A percentile compares a stretch with the other conserved stretches of the same genome.
Evolutionary conservation across 2,113 vertebrate genomes (phyloP).

Genomic region (Philantomba maxwellii): DNA sequence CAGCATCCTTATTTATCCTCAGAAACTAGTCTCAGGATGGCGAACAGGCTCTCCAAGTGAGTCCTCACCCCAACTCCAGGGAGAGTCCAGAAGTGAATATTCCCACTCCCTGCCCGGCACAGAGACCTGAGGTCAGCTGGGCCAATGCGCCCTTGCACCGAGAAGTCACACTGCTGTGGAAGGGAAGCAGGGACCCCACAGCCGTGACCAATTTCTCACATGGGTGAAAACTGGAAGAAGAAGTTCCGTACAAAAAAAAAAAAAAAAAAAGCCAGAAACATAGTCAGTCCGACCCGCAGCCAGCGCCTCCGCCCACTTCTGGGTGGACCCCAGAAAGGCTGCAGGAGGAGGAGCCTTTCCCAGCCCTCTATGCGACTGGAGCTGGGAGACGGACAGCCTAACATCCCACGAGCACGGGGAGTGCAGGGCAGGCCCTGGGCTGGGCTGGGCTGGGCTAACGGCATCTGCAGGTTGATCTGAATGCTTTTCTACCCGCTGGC

Average conservation of each 20-base stretch:
- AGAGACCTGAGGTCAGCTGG: background rate
- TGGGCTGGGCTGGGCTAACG: background rate
- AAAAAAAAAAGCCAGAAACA: background rate
- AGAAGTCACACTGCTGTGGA: background rate
- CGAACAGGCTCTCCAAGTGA: background rate
- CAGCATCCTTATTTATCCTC: background rate
- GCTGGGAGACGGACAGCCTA: background rate
- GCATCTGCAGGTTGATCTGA: background rate
- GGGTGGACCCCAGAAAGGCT: background rate
- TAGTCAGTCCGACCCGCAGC: background rate
- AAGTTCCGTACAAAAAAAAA: background rate
- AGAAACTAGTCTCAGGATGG: background rate
- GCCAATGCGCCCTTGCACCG: background rate
- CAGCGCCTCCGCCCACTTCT: accelerated
- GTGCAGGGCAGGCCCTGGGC: background rate
- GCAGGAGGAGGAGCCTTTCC: background rate
- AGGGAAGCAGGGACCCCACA: background rate
- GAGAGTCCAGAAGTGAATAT: background rate
- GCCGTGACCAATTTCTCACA: background rate
- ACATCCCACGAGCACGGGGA: background rate
- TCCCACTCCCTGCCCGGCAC: background rate
- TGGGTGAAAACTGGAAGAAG: background rate
- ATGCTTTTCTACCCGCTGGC: background rate
- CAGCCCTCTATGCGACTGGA: background rate
- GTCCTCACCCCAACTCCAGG: background rate